Conservation (phyloP, 2,113 vertebrate genomes). For the Megaceryle torquata region DNA sequence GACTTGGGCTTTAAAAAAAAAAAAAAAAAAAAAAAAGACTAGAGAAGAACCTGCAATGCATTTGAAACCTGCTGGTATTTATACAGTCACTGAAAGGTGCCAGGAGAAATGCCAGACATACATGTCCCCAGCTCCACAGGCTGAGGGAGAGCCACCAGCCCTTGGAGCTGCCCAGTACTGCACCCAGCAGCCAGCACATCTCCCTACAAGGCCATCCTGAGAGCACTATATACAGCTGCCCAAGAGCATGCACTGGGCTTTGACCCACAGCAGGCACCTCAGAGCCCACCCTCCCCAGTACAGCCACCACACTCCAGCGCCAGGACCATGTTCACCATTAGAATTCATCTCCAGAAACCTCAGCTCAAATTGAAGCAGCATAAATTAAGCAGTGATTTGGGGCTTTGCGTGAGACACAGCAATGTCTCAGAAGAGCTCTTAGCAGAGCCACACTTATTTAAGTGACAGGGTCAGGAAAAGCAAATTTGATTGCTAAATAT, state of each 20-base stretch:
- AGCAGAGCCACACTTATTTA: background rate
- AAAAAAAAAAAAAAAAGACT: background rate
- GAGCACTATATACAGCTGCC: background rate
- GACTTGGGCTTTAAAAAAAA: background rate
- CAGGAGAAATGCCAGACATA: background rate
- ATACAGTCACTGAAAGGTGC: background rate
- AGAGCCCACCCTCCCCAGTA: background rate
- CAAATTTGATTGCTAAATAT: background rate
- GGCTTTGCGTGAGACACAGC: background rate
- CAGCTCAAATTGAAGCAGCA: background rate
- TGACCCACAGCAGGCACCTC: background rate
- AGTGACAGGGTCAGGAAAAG: background rate
- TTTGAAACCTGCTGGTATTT: slow-evolving; percentile 25
- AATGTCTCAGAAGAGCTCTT: background rate
- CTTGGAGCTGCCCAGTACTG: background rate
- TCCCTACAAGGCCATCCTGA: slow-evolving; percentile 29
- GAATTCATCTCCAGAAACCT: background rate
- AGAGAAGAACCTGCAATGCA: background rate
- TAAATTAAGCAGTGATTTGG: background rate
- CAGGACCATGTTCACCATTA: background rate
- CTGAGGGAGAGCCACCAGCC: background rate
- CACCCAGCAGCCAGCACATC: background rate
- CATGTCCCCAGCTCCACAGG: accelerated
- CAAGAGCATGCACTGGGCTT: background rate
- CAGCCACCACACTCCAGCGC: background rate